phyloP scores from a whole-genome alignment of 2,888 invertebrate species.

The Drosophila vallismaia region DNA sequence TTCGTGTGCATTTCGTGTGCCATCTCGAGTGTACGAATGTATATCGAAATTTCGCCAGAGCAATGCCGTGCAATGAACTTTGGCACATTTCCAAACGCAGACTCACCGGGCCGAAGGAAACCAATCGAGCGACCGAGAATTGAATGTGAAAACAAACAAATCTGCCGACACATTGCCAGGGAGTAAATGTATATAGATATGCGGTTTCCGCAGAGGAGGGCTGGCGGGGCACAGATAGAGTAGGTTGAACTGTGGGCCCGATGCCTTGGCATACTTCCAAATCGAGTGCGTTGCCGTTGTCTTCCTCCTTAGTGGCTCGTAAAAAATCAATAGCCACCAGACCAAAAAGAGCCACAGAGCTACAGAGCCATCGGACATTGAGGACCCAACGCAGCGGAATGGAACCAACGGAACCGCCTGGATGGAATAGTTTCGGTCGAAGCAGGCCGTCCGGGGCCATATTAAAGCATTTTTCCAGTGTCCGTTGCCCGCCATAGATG shows the following conservation, averaged over 20 bases:
- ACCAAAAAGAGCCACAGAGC: constrained; percentile 37
- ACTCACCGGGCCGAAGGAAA: constrained; percentile 19
- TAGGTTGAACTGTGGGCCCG: constrained; percentile 17
- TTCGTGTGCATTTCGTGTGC: constrained; percentile 10
- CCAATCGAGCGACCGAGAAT: constrained; percentile 42
- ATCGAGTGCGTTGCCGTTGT: constrained; percentile 46
- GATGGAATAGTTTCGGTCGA: constrained; percentile 15
- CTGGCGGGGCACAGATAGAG: neutral
- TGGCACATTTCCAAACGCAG: constrained; percentile 66
- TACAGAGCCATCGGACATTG: constrained; percentile 28
- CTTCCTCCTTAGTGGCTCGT: constrained; percentile 33
- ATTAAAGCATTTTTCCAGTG: constrained; percentile 46
- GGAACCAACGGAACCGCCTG: constrained; percentile 32
- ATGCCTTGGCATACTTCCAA: constrained; percentile 55
- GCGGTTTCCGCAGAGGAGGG: neutral
- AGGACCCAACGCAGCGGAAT: constrained; percentile 40
- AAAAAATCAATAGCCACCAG: constrained; percentile 63
- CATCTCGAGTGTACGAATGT: constrained; percentile 32
- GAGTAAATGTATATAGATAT: constrained; percentile 13
- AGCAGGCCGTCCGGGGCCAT: constrained; percentile 18
- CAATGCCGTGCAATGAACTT: constrained; percentile 62
- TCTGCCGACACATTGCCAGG: constrained; percentile 51
- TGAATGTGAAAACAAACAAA: constrained; percentile 57
- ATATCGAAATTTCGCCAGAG: constrained; percentile 34
- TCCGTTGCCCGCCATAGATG: constrained; percentile 11